Conservation (phyloP, 1,140 invertebrate species). For the Aphis gossypii region DNA sequence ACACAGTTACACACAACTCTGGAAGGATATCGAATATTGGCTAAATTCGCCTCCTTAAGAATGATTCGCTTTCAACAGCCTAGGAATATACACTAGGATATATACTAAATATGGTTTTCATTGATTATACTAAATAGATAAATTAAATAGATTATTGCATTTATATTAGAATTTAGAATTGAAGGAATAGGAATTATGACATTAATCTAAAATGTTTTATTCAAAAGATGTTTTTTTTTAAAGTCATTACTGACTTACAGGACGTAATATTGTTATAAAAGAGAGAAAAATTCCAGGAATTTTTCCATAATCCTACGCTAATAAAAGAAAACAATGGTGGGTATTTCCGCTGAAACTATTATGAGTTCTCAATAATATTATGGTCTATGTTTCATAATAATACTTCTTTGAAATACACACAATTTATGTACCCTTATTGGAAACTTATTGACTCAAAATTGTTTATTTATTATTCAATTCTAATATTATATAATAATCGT, state of each 20-base stretch:
- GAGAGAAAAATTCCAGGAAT: neutral
- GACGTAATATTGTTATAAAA: neutral
- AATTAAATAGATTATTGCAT: neutral
- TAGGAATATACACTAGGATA: no score
- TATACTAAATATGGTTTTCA: neutral
- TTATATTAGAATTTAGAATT: neutral
- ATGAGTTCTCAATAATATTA: neutral
- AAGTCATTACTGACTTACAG: slow-evolving; percentile 1
- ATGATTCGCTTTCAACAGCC: no score
- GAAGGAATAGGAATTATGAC: neutral
- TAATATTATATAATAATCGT: neutral
- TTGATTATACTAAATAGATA: neutral
- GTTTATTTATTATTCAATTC: neutral
- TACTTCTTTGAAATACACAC: neutral
- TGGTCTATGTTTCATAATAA: neutral
- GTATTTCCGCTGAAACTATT: neutral
- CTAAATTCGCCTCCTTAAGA: no score
- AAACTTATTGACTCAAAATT: neutral
- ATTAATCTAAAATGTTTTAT: slow-evolving; percentile 8
- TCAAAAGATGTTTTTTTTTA: neutral
- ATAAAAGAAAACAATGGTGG: slow-evolving; percentile 15
- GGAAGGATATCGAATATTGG: no score
- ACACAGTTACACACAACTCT: no score
- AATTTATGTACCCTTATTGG: neutral
- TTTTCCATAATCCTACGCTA: neutral